Conservation (phyloP, 2,888 invertebrate species). For the Chymomyza caudatula region DNA sequence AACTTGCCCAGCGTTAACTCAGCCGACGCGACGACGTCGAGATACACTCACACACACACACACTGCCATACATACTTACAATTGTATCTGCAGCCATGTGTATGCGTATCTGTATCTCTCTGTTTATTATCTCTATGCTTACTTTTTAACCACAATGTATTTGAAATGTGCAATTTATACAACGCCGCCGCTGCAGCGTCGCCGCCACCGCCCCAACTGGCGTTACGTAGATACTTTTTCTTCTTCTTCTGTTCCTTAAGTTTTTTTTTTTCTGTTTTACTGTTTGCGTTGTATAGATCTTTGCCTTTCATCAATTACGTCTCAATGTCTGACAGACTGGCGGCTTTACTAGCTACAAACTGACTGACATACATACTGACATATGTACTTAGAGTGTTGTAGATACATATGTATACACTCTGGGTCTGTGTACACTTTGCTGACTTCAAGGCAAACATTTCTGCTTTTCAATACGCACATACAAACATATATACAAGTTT, state of each 20-base stretch:
- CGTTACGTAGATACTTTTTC: constrained; percentile 24
- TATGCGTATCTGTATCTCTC: constrained; percentile 46
- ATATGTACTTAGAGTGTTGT: constrained; percentile 1
- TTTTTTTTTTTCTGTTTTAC: constrained; percentile 12
- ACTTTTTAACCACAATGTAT: constrained; percentile 72
- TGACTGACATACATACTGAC: not conserved
- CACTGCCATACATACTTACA: constrained; percentile 1
- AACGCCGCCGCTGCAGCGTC: constrained; percentile 22
- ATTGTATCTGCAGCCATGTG: constrained; percentile 46
- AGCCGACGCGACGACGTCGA: too few species aligned
- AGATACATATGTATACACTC: constrained; percentile 6
- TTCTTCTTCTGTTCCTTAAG: constrained; percentile 13
- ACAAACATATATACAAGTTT: too few species aligned
- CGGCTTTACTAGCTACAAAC: constrained; percentile 10
- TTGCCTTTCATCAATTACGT: constrained; percentile 59
- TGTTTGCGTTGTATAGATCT: constrained; percentile 45
- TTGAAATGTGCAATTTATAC: constrained; percentile 72
- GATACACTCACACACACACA: constrained; percentile 17
- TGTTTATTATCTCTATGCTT: constrained; percentile 46
- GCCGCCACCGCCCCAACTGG: constrained; percentile 3
- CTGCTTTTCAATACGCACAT: constrained; percentile 9
- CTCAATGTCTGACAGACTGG: constrained; percentile 28
- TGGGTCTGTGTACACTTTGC: constrained; percentile 5
- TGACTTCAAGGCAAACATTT: constrained; percentile 29
- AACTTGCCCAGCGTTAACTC: constrained; percentile 65